Conservation (phyloP, 2,888 invertebrate species). For the Dexiosoma caninum region DNA sequence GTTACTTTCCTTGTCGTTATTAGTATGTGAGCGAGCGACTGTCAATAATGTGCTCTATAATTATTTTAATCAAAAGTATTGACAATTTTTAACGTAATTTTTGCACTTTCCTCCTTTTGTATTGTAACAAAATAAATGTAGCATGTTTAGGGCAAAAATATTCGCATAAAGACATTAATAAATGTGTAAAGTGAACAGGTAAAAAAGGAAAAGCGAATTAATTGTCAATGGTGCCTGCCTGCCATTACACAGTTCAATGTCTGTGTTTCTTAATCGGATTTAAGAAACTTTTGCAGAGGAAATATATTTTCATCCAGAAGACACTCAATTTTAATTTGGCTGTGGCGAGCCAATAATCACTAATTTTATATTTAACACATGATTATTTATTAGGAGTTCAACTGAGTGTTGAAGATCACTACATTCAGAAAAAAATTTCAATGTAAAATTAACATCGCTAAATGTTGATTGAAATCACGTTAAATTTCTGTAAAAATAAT, state of each 20-base stretch:
- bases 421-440: too few relatives aligned
- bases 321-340: too few relatives aligned
- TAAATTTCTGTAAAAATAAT: too few relatives aligned
- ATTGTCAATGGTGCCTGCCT: neutral
- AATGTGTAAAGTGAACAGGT: constrained; percentile 12
- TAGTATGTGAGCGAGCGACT: constrained; percentile 49
- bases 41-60: constrained; percentile 54
- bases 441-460: too few relatives aligned
- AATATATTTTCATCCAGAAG: too few relatives aligned
- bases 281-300: neutral
- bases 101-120: neutral
- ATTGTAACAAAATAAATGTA: constrained; percentile 20
- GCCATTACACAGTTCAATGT: neutral
- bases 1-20: constrained; percentile 26
- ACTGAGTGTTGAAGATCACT: too few relatives aligned
- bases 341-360: too few relatives aligned
- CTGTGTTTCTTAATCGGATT: neutral
- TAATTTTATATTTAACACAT: too few relatives aligned
- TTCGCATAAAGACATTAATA: constrained; percentile 44
- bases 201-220: constrained; percentile 1
- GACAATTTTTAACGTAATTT: constrained; percentile 55
- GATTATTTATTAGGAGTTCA: too few relatives aligned
- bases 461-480: too few relatives aligned
- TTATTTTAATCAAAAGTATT: constrained; percentile 64
- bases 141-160: constrained; percentile 30